phyloP scores from a whole-genome alignment of 1,140 invertebrate species.

The Copidosoma floridanum region DNA sequence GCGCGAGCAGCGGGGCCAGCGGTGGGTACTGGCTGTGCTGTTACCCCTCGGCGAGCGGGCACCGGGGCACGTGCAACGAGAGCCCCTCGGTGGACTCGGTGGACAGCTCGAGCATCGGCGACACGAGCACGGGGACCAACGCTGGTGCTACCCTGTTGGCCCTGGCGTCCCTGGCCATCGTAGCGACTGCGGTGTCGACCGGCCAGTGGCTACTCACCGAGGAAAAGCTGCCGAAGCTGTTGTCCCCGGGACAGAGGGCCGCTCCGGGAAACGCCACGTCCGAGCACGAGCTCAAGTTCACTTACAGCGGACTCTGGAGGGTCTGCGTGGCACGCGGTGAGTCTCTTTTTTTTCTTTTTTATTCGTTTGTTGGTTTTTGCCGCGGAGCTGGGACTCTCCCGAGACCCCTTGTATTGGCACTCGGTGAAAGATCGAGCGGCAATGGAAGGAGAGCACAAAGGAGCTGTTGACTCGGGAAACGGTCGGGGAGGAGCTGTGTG shows the following conservation, averaged over 20 bases:
- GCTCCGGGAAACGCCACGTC: not conserved
- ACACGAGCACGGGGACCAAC: not conserved
- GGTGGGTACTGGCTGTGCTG: conserved; percentile 39
- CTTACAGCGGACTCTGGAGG: conserved; percentile 51
- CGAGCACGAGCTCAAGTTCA: conserved; percentile 49
- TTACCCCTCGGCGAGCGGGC: conserved; percentile 27
- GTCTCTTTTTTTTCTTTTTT: too few species aligned
- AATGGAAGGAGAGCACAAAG: not conserved
- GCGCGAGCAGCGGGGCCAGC: too few species aligned
- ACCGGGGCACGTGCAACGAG: too few species aligned
- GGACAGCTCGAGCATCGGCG: not conserved
- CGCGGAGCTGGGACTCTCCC: too few species aligned
- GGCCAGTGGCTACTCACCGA: conserved; percentile 62
- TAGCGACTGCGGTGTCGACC: conserved; percentile 59
- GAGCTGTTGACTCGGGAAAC: not conserved
- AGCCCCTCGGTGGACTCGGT: too few species aligned
- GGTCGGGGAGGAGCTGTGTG: too few species aligned
- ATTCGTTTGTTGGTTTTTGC: too few species aligned
- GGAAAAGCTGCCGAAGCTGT: conserved; percentile 58
- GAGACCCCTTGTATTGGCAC: too few species aligned
- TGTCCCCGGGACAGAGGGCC: conserved; percentile 15
- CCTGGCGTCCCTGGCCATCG: conserved; percentile 57
- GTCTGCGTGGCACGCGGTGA: conserved; percentile 51
- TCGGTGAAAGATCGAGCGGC: too few species aligned
- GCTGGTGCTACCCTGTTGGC: conserved; percentile 49